Evolutionary conservation across 2,888 invertebrate species (phyloP).

Genomic region (Ophion ventricosus): DNA sequence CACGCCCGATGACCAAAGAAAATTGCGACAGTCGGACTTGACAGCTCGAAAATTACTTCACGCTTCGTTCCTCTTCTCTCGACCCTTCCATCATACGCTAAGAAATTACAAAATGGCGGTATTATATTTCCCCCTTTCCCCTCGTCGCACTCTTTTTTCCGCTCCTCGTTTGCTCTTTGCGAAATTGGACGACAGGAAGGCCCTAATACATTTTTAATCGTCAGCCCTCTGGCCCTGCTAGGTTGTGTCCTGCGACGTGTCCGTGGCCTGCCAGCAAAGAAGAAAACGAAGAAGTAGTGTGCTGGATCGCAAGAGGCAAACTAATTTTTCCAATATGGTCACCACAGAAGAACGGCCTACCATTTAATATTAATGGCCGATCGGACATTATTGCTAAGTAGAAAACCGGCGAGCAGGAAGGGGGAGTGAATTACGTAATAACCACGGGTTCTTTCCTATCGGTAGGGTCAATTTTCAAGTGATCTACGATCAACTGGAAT

Average conservation of each 20-base stretch:
- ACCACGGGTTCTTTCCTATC: slow-evolving; percentile 33
- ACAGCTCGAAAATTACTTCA: slow-evolving; percentile 68
- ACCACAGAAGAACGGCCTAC: slow-evolving; percentile 2
- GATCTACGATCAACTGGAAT: slow-evolving; percentile 54
- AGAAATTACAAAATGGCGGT: slow-evolving; percentile 57
- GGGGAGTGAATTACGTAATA: slow-evolving; percentile 44
- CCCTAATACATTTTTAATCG: slow-evolving; percentile 67
- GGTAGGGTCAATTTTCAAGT: slow-evolving; percentile 41
- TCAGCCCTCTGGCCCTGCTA: slow-evolving; percentile 57
- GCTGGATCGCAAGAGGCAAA: background rate
- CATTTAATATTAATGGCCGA: slow-evolving; percentile 43
- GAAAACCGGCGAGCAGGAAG: background rate
- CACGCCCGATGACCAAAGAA: slow-evolving; percentile 65
- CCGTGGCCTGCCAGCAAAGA: background rate
- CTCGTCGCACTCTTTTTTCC: slow-evolving; percentile 2
- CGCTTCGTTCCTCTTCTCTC: slow-evolving; percentile 46
- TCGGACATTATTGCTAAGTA: slow-evolving; percentile 46
- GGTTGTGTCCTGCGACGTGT: background rate
- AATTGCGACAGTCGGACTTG: slow-evolving; percentile 58
- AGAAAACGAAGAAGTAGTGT: background rate
- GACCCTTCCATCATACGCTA: slow-evolving; percentile 35
- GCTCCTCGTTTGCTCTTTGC: slow-evolving; percentile 10
- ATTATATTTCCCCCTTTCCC: background rate
- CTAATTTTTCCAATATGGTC: slow-evolving; percentile 32
- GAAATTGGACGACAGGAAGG: slow-evolving; percentile 55